Evolutionary conservation across 2,797 vertebrate species (phyloP).

Genomic region (Esox lucius): DNA sequence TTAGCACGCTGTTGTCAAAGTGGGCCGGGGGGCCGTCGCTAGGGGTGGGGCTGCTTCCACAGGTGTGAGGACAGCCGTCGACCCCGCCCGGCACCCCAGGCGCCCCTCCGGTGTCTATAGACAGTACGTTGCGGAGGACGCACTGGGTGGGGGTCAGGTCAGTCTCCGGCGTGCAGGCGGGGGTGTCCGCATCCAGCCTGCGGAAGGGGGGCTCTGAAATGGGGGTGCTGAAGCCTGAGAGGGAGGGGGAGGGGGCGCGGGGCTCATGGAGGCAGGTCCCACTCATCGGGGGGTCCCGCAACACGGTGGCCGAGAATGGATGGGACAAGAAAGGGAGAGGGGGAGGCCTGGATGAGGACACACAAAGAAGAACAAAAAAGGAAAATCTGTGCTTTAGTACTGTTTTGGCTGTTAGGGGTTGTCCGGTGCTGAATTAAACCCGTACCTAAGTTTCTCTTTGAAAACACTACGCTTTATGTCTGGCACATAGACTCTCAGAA

Average conservation of each 20-base stretch:
- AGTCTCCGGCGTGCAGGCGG: constrained; percentile 88
- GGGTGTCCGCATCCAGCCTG: constrained; percentile 84
- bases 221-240: constrained; percentile 86
- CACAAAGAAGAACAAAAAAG: background rate
- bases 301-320: constrained; percentile 67
- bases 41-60: constrained; percentile 78
- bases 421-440: constrained; percentile 47
- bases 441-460: background rate
- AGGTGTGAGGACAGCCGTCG: constrained; percentile 30
- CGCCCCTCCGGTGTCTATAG: constrained; percentile 77
- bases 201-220: constrained; percentile 85
- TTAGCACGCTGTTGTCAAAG: constrained; percentile 85
- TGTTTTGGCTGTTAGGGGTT: constrained; percentile 34
- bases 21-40: constrained; percentile 76
- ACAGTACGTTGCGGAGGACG: constrained; percentile 88
- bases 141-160: constrained; percentile 94
- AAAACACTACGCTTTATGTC: background rate
- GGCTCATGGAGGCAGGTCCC: constrained; percentile 92
- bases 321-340: constrained; percentile 47
- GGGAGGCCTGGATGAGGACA: constrained; percentile 50
- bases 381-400: background rate
- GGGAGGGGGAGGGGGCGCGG: constrained; percentile 89
- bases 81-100: constrained; percentile 52
- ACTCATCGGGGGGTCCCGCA: constrained; percentile 76
- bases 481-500: background rate